Evolutionary conservation across 1,140 invertebrate genomes (phyloP).

Genomic region (Choristoneura fumiferana): DNA sequence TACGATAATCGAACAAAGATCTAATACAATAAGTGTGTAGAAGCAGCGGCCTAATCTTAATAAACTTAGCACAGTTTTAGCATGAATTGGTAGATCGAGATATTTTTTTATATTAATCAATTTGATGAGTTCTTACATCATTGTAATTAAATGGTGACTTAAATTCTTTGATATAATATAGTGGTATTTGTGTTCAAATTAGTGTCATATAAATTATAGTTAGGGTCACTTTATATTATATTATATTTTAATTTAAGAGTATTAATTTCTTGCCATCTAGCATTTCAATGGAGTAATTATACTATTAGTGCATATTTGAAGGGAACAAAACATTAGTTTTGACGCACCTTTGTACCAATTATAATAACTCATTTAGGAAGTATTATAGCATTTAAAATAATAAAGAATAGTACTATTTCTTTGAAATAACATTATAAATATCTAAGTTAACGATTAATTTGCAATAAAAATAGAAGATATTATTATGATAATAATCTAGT

Average conservation of each 20-base stretch:
- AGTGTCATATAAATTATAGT: constrained; percentile 66
- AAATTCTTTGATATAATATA: constrained; percentile 40
- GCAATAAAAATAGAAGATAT: constrained; percentile 16
- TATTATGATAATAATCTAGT: constrained; percentile 52
- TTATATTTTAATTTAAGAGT: constrained; percentile 26
- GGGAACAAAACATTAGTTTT: constrained; percentile 16
- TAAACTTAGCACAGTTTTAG: no score
- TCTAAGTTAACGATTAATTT: constrained; percentile 16
- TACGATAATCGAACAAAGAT: no score
- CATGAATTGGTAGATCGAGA: no score
- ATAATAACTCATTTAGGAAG: background rate
- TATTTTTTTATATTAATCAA: no score
- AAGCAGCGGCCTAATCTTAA: no score
- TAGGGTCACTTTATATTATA: constrained; percentile 61
- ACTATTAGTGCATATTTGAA: constrained; percentile 28
- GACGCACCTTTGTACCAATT: background rate
- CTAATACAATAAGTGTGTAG: no score
- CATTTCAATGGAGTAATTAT: constrained; percentile 43
- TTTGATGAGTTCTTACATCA: constrained; percentile 33
- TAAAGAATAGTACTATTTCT: constrained; percentile 23
- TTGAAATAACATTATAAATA: background rate
- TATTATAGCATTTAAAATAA: constrained; percentile 43
- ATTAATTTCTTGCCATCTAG: constrained; percentile 51
- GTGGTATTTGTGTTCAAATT: constrained; percentile 71
- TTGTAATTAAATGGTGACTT: no score